Evolutionary conservation across 2,797 vertebrate species (phyloP).

Genomic region (Channa striata): DNA sequence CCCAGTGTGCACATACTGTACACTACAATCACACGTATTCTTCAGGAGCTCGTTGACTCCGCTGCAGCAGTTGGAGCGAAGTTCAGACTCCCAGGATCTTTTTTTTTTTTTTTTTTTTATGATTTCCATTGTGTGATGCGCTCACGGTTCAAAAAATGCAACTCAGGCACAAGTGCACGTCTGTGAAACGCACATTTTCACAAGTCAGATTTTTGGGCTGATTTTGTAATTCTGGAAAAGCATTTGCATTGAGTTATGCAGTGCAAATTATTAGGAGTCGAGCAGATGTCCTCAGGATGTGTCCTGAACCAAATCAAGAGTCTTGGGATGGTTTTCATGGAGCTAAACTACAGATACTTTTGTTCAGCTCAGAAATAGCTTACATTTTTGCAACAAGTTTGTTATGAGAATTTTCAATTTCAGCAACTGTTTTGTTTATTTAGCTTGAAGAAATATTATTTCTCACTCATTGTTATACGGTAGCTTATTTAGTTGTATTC

Average conservation of each 20-base stretch:
- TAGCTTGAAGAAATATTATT: background rate
- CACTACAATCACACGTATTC: constrained; percentile 1
- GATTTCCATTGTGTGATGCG: constrained; percentile 1
- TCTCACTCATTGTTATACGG: background rate
- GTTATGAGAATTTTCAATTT: background rate
- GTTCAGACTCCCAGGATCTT: background rate
- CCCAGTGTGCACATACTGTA: background rate
- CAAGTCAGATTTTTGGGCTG: constrained; percentile 8
- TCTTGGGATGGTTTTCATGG: constrained; percentile 21
- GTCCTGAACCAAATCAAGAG: constrained; percentile 31
- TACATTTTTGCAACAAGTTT: background rate
- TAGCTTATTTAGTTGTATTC: background rate
- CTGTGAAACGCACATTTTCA: constrained; percentile 16
- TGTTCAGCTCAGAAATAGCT: background rate
- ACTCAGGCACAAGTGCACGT: background rate
- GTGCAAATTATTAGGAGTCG: constrained; percentile 49
- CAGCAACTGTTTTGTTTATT: background rate
- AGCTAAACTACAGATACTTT: constrained; percentile 12
- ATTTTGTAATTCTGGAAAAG: constrained; percentile 34
- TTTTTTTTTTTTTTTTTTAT: constrained; percentile 23
- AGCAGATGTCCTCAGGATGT: constrained; percentile 41
- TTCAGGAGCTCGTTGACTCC: constrained; percentile 3
- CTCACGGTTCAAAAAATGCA: constrained; percentile 4
- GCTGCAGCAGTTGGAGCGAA: constrained; percentile 12
- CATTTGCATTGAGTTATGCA: constrained; percentile 49